Evolutionary conservation across 37 sponge, comb jelly and placozoan genomes (phyloP).

Genomic region (Eunapius fragilis): DNA sequence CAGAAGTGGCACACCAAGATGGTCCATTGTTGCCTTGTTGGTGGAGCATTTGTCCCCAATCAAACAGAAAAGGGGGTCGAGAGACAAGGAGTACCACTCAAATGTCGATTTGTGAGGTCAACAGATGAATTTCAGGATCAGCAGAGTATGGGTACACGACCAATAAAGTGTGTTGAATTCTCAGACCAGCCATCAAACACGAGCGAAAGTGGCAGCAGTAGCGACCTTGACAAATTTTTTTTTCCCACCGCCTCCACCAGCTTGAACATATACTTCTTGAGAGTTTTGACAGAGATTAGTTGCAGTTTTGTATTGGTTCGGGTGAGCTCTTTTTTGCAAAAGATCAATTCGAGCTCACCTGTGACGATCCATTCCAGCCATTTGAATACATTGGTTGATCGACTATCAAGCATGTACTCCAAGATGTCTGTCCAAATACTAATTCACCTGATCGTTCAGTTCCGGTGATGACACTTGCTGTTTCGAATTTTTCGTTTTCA

Average conservation of each 20-base stretch:
- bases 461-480: background rate
- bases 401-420: background rate
- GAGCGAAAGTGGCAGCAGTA: background rate
- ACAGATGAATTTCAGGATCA: background rate
- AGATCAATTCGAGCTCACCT: constrained; percentile 1
- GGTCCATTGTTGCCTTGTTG: background rate
- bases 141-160: background rate
- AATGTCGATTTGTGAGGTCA: background rate
- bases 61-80: constrained; percentile 2
- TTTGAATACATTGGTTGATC: background rate
- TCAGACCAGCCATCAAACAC: background rate
- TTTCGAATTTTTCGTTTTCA: background rate
- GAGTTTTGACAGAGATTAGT: background rate
- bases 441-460: background rate
- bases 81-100: constrained; percentile 12
- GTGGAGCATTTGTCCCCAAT: constrained; percentile 6
- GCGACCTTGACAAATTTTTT: background rate
- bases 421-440: background rate
- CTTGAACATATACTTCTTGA: background rate
- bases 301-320: background rate
- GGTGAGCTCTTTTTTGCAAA: background rate
- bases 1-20: background rate
- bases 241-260: background rate
- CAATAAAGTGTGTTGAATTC: background rate
- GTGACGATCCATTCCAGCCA: constrained; percentile 23